phyloP scores from a whole-genome alignment of 2,113 vertebrate species.

The Athene cunicularia region DNA sequence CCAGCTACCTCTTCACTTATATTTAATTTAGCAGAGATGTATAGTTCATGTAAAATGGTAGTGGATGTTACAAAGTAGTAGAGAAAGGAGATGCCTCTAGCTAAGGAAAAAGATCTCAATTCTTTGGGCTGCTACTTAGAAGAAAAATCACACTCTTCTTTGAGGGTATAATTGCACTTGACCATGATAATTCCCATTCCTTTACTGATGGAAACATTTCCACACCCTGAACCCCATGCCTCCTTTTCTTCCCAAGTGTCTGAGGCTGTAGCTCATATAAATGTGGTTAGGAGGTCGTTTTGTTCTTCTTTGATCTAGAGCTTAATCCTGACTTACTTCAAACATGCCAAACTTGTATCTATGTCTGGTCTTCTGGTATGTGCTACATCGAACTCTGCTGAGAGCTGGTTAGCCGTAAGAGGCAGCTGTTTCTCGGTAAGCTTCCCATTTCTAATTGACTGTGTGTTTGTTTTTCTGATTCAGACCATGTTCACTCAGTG shows the following conservation, averaged over 20 bases:
- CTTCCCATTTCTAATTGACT: background rate
- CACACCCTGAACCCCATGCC: rapidly evolving
- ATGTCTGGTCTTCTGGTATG: background rate
- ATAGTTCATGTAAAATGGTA: background rate
- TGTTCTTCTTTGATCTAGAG: background rate
- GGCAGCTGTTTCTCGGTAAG: background rate
- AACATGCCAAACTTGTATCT: background rate
- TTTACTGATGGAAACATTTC: background rate
- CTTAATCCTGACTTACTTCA: background rate
- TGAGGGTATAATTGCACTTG: background rate
- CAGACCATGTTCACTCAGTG: background rate
- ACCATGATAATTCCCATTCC: background rate
- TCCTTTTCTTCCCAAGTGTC: background rate
- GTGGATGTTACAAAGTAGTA: background rate
- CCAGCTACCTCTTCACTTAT: background rate
- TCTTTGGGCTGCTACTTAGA: background rate
- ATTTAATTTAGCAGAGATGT: background rate
- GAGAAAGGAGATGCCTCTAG: background rate
- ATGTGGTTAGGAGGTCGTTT: rapidly evolving
- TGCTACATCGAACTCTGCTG: background rate
- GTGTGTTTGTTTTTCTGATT: background rate
- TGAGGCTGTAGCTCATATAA: background rate
- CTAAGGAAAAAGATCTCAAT: background rate
- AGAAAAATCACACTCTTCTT: background rate
- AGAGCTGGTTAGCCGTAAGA: background rate